Evolutionary conservation across 2,113 vertebrate genomes (phyloP).

Genomic region (Xiphophorus maculatus): DNA sequence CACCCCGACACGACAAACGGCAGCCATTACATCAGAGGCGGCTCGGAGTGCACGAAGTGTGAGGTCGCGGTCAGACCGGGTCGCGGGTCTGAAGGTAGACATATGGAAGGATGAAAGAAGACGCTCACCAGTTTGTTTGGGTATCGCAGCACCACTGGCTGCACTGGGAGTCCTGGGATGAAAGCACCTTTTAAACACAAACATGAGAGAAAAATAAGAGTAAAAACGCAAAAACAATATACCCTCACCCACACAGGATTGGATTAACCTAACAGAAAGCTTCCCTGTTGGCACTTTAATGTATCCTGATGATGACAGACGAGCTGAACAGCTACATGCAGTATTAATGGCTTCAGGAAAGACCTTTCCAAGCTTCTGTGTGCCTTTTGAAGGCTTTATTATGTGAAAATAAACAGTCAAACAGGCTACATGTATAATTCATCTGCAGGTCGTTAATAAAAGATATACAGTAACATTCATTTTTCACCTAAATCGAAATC

Average conservation of each 20-base stretch:
- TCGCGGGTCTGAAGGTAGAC: not conserved
- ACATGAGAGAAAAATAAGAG: not conserved
- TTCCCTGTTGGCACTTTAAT: slow-evolving; percentile 14
- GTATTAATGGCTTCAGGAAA: slow-evolving; percentile 29
- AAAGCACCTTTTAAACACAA: slow-evolving; percentile 84
- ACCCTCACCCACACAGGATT: not conserved
- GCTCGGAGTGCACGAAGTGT: not conserved
- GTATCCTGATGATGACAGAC: slow-evolving; percentile 36
- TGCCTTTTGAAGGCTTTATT: not conserved
- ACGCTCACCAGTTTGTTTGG: slow-evolving; percentile 90
- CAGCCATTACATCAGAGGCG: slow-evolving; percentile 43
- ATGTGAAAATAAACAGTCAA: not conserved
- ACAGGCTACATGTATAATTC: not conserved
- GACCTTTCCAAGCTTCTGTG: slow-evolving; percentile 1
- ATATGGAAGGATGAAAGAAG: not conserved
- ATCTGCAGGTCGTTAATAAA: not conserved
- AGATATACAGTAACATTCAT: too few relatives aligned
- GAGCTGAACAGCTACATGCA: slow-evolving; percentile 11
- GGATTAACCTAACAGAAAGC: not conserved
- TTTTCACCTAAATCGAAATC: too few relatives aligned
- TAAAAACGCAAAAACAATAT: not conserved
- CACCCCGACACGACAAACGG: slow-evolving; percentile 16
- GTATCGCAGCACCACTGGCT: slow-evolving; percentile 93
- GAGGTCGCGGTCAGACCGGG: not conserved
- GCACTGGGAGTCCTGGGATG: slow-evolving; percentile 94